Conservation (phyloP, 2,888 invertebrate species). For the Spodoptera picta region DNA sequence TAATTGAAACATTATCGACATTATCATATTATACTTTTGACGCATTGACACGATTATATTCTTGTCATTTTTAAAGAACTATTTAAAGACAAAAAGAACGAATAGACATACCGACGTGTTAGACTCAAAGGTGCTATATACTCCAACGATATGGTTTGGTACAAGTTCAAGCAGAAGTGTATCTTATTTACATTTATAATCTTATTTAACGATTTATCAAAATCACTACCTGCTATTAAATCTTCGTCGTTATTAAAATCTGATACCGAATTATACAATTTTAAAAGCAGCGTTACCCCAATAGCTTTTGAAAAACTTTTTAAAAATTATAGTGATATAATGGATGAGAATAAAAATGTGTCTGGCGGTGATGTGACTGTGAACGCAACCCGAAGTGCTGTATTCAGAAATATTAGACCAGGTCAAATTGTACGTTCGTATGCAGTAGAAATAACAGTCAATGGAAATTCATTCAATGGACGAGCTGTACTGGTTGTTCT, state of each 20-base stretch:
- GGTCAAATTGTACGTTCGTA: conserved; percentile 67
- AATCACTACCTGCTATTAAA: conserved; percentile 65
- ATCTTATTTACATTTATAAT: conserved; percentile 60
- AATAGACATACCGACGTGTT: conserved; percentile 62
- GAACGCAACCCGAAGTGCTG: conserved; percentile 41
- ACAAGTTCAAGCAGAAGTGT: conserved; percentile 70
- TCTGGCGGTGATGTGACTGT: conserved; percentile 39
- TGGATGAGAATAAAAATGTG: conserved; percentile 13
- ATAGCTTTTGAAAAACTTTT: conserved; percentile 22
- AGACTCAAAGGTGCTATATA: conserved; percentile 58
- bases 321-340: conserved; percentile 8
- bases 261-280: conserved; percentile 48
- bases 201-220: conserved; percentile 63
- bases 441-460: conserved; percentile 62
- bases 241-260: background rate
- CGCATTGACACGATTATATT: conserved; percentile 5
- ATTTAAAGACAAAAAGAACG: conserved; percentile 59
- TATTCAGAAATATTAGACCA: conserved; percentile 62
- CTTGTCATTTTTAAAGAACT: conserved; percentile 32
- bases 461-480: conserved; percentile 65
- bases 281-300: conserved; percentile 34
- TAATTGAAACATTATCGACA: conserved; percentile 65
- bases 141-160: conserved; percentile 70
- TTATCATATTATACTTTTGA: conserved; percentile 28
- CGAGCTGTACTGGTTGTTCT: conserved; percentile 64